Base-by-base conservation (phyloP, 1,140 invertebrate species). In the Scaptodrosophila lebanonensis region DNA sequence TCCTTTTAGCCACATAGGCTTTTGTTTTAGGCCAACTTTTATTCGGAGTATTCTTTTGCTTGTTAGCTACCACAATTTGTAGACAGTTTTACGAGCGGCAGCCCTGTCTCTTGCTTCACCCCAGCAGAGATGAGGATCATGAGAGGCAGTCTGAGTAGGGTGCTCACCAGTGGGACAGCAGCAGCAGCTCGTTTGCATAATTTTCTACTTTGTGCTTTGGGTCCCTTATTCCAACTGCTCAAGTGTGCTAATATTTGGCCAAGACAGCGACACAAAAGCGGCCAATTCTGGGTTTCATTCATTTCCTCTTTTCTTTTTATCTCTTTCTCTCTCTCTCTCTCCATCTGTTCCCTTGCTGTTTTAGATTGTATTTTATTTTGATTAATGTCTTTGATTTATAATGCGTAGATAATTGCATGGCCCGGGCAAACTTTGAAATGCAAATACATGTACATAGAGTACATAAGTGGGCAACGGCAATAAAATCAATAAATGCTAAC, bases 341-440 rank as follows among this genome's bases (percentile, higher is more conserved):
- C 22, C 22, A 8, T 25, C n/a, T n/a, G n/a, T 25, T 25, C 22
- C 8, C 8, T 6, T 20, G 8, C 42, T 33, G 50, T 27, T 53
- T 60, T 60, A 15, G 2, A 51, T 40, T 47, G 18, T 36, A 32
- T n/a, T 30, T 61, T 54, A 35, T 54, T 35, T 38, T 58, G 60
- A 58, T 63, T 63, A 58, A 63, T 51, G 49, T 30, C 39, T 50
- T 52, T 66, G 72, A 72, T 77, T 60, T 73, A 39, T 57, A 39
- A 57, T 47, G 30, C 29, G 39, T 32, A 32, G 22, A 25, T 25
- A 25, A 25, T 25, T 25, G 22, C 22, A 25, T 25, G 22, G 22
- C 3, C 22, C 3, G 22, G n/a, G n/a, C 22, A 25, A 4, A 4
- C 3, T 25, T 25, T 25, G 22, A 3, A 25, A 25, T 25, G 22